Evolutionary conservation across 2,797 vertebrate species (phyloP).

Genomic region (Siniperca undulata): DNA sequence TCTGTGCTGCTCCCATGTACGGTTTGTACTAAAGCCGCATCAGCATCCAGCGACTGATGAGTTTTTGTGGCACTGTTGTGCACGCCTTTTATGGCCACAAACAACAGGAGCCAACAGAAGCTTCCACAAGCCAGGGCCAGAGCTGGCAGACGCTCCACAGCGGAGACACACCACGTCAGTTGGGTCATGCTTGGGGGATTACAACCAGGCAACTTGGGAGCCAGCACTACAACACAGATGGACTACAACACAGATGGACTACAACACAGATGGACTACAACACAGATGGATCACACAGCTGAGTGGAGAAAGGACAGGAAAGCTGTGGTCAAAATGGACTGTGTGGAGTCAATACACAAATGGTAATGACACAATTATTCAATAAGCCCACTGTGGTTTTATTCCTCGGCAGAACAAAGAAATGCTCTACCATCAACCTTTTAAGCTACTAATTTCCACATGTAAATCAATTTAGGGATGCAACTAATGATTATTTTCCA

Average conservation of each 20-base stretch:
- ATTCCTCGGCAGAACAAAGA: constrained; percentile 19
- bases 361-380: not conserved
- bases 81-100: constrained; percentile 63
- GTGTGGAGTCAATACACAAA: constrained; percentile 24
- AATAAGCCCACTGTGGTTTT: constrained; percentile 18
- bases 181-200: constrained; percentile 79
- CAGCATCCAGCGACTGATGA: constrained; percentile 60
- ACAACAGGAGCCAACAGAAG: constrained; percentile 75
- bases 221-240: constrained; percentile 78
- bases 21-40: constrained; percentile 30
- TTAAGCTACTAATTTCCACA: not conserved
- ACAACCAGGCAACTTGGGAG: constrained; percentile 76
- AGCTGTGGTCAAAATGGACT: constrained; percentile 56
- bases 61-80: constrained; percentile 52
- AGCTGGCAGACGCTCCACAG: constrained; percentile 70
- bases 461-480: constrained; percentile 18
- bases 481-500: not conserved
- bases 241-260: constrained; percentile 78
- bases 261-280: constrained; percentile 79
- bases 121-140: constrained; percentile 73
- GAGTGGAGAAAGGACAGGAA: constrained; percentile 63
- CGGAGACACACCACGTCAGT: constrained; percentile 60
- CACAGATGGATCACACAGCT: constrained; percentile 80
- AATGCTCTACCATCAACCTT: not conserved
- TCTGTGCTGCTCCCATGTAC: constrained; percentile 13